phyloP scores from a whole-genome alignment of 2,888 invertebrate genomes.

The Rambutsinella grinnellia region DNA sequence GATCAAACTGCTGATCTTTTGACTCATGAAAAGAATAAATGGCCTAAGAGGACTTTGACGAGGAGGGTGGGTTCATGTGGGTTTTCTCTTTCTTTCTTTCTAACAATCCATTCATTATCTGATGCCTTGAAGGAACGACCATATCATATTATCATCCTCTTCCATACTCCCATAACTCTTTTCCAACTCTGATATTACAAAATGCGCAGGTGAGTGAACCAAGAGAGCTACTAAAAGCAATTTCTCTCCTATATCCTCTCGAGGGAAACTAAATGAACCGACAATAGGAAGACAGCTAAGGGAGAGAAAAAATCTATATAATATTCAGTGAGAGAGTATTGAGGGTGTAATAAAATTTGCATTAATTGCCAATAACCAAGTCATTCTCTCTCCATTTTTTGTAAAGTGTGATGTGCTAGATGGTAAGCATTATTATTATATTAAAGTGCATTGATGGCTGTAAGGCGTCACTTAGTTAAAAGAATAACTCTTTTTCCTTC shows the following conservation, averaged over 20 bases:
- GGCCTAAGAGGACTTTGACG: constrained; percentile 37
- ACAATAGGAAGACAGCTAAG: not conserved
- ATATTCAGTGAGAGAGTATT: not conserved
- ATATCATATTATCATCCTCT: constrained; percentile 1
- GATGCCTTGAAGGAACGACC: constrained; percentile 24
- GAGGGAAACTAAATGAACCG: too few species aligned
- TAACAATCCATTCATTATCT: not conserved
- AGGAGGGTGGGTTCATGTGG: constrained; percentile 30
- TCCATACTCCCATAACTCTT: not conserved
- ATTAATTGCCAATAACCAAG: constrained; percentile 57
- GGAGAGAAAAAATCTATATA: constrained; percentile 5
- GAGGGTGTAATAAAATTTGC: constrained; percentile 52
- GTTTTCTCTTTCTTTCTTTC: constrained; percentile 5
- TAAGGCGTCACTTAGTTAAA: constrained; percentile 26
- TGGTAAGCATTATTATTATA: not conserved
- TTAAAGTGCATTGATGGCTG: constrained; percentile 8
- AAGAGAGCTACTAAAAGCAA: too few species aligned
- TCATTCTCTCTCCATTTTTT: constrained; percentile 30
- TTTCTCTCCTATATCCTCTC: too few species aligned
- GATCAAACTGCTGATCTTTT: too few species aligned
- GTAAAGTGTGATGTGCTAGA: constrained; percentile 20
- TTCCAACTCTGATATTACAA: constrained; percentile 4
- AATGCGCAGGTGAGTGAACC: constrained; percentile 23
- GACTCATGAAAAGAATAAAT: too few species aligned
- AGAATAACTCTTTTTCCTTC: constrained; percentile 1